Percentiles rank a stretch among this genome's conserved stretches.
Conservation (phyloP, 1,140 invertebrate species). For the Phortica variegata region DNA sequence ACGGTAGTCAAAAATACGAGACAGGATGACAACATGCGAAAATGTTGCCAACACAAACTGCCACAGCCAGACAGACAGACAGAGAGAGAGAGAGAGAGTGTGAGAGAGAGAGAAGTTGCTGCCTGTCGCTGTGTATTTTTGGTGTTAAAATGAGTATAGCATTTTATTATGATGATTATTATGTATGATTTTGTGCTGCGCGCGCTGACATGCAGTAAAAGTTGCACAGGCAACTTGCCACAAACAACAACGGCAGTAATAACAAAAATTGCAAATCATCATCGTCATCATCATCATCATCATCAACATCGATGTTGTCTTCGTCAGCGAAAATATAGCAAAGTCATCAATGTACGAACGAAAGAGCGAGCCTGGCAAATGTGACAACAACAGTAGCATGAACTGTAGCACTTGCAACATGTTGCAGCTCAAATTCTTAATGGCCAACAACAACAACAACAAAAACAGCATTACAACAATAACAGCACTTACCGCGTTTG, state of each 20-base stretch:
- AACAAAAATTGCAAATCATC: slow-evolving; percentile 46
- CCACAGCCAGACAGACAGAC: not conserved
- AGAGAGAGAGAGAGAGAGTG: not conserved
- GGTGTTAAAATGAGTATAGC: slow-evolving; percentile 54
- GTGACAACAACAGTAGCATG: slow-evolving; percentile 15
- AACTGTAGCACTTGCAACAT: slow-evolving; percentile 13
- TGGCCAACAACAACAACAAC: slow-evolving; percentile 37
- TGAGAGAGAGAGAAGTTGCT: not conserved
- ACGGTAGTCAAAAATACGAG: too few species aligned
- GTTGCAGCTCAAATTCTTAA: slow-evolving; percentile 33
- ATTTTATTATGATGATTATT: slow-evolving; percentile 54
- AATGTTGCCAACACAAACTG: too few species aligned
- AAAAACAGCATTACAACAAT: too few species aligned
- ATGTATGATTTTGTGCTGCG: slow-evolving; percentile 46
- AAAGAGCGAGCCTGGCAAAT: slow-evolving; percentile 15
- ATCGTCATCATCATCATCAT: slow-evolving; percentile 30
- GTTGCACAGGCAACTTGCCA: too few species aligned
- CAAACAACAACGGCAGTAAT: not conserved
- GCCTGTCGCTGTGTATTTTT: slow-evolving; percentile 28
- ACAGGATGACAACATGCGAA: too few species aligned
- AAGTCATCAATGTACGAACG: not conserved
- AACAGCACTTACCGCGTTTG: slow-evolving; percentile 2
- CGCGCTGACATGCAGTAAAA: too few species aligned
- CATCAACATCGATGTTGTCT: slow-evolving; percentile 42
- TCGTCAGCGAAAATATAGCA: slow-evolving; percentile 6